Conservation (phyloP, 92 coral and sea anemone genomes). For the Parazoanthus swiftii region DNA sequence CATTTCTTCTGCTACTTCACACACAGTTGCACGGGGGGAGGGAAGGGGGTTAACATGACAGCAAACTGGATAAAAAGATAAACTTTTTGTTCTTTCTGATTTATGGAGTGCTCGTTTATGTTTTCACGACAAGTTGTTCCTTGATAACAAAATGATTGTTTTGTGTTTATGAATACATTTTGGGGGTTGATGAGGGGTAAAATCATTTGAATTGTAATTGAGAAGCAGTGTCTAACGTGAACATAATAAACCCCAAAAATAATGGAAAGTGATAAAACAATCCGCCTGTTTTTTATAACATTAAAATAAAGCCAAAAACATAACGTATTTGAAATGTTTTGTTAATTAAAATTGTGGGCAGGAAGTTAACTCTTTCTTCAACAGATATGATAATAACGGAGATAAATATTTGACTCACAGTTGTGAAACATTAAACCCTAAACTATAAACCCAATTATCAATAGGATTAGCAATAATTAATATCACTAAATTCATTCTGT, state of each 20-base stretch:
- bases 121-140: neutral
- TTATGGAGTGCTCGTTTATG: constrained; percentile 1
- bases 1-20: constrained; percentile 14
- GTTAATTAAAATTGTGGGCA: neutral
- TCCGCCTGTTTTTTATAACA: neutral
- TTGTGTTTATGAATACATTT: neutral
- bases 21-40: constrained; percentile 38
- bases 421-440: neutral
- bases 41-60: neutral
- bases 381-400: neutral
- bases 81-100: neutral
- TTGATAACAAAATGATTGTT: neutral
- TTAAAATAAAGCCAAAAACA: neutral
- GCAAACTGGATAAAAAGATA: no score
- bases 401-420: neutral
- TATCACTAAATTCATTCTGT: neutral
- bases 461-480: neutral
- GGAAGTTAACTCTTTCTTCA: neutral
- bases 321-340: neutral
- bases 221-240: neutral
- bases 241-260: neutral
- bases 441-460: neutral
- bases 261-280: neutral
- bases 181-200: neutral
- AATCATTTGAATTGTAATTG: no score